Conservation (phyloP, 2,113 vertebrate genomes). For the Vireo altiloquus region DNA sequence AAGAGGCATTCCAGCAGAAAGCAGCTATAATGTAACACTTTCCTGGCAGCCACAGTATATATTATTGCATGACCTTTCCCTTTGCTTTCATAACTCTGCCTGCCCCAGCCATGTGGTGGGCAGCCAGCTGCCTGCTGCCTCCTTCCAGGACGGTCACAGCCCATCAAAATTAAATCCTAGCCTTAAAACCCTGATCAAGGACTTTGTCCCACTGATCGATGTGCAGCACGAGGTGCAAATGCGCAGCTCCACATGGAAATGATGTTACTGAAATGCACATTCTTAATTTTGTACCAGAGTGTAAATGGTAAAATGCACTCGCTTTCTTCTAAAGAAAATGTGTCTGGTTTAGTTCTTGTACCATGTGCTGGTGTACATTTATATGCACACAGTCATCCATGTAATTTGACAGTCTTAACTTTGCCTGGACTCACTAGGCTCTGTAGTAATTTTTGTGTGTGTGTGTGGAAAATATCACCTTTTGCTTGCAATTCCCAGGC, state of each 20-base stretch:
- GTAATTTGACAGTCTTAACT: background rate
- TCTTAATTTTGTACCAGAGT: background rate
- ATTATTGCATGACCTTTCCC: background rate
- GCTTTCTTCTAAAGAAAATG: background rate
- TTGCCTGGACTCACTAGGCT: background rate
- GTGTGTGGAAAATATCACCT: background rate
- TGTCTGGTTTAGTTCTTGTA: background rate
- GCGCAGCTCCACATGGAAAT: accelerated
- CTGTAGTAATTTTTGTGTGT: background rate
- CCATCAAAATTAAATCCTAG: background rate
- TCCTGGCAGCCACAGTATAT: background rate
- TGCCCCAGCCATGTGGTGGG: background rate
- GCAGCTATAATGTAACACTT: background rate
- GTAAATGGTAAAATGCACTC: background rate
- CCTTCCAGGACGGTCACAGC: background rate
- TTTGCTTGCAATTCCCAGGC: background rate
- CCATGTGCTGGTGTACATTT: background rate
- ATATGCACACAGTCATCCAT: background rate
- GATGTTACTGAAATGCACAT: background rate
- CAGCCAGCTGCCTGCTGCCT: background rate
- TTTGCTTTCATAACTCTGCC: background rate
- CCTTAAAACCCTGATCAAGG: background rate
- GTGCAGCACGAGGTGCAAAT: background rate
- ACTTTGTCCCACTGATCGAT: too few species aligned
- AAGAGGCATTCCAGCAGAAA: background rate